These are phyloP conservation scores for Loriculus beryllinus DNA, from an alignment of 2,797 vertebrate genomes.

Conservation along the genomic window DNA sequence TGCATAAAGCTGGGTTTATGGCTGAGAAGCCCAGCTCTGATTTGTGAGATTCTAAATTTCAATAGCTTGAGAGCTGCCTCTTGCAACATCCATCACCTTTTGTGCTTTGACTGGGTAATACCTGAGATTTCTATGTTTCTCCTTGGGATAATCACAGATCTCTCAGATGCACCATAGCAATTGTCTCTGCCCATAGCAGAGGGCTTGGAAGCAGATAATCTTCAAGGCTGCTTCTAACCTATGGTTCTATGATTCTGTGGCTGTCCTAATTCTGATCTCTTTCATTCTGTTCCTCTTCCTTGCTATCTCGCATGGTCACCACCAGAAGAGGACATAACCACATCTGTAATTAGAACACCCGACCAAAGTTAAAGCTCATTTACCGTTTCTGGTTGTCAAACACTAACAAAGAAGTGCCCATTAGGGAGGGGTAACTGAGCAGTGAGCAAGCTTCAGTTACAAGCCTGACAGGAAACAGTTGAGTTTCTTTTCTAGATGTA, in stretches of 20 bases:
- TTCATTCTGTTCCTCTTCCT: neutral
- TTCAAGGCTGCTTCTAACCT: neutral
- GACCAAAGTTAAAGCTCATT: neutral
- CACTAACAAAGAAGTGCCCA: neutral
- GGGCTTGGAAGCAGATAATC: neutral
- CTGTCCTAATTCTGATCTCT: neutral
- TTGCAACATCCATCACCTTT: neutral
- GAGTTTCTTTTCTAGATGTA: neutral
- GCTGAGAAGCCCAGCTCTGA: neutral
- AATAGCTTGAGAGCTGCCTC: neutral
- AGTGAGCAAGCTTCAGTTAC: neutral
- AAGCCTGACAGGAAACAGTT: neutral
- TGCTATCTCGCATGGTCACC: fast-evolving
- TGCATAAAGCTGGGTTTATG: neutral
- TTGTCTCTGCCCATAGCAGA: neutral
- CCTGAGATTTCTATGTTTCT: neutral
- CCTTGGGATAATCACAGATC: neutral
- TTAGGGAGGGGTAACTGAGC: neutral
- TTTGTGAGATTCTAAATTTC: neutral
- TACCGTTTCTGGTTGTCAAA: neutral
- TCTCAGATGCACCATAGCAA: neutral
- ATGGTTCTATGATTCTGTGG: neutral
- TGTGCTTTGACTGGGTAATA: neutral
- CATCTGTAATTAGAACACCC: neutral
- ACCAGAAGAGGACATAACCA: neutral